phyloP scores from a whole-genome alignment of 2,797 vertebrate genomes.

The Microctenopoma stevenorrisi region DNA sequence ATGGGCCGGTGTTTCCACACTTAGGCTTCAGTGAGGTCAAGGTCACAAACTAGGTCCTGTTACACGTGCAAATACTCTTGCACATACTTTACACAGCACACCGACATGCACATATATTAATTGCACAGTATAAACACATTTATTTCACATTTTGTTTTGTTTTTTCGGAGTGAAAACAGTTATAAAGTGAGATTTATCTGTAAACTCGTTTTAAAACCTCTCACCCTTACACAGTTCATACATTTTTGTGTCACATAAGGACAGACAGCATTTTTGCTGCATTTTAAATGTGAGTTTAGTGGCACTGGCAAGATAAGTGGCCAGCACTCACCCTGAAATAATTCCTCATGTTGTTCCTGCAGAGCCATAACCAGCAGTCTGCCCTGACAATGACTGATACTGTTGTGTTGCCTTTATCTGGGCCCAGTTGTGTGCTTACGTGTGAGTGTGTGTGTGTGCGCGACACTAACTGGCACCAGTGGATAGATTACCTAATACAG shows the following conservation, averaged over 20 bases:
- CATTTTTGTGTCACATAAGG: conserved; percentile 24
- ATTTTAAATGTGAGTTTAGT: conserved; percentile 44
- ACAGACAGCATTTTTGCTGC: conserved; percentile 30
- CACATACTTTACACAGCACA: background rate
- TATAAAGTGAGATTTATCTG: conserved; percentile 4
- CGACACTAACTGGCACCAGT: conserved; percentile 70
- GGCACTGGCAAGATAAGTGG: conserved; percentile 60
- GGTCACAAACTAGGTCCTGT: conserved; percentile 66
- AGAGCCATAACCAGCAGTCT: conserved; percentile 69
- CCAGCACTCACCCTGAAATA: conserved; percentile 64
- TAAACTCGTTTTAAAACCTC: conserved; percentile 18
- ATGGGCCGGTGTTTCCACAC: conserved; percentile 70
- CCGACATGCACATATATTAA: background rate
- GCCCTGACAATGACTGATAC: conserved; percentile 74
- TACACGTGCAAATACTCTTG: conserved; percentile 31
- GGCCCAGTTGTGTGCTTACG: conserved; percentile 67
- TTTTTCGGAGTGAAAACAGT: background rate
- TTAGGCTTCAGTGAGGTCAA: conserved; percentile 71
- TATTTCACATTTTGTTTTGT: background rate
- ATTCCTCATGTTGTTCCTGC: conserved; percentile 72
- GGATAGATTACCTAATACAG: conserved; percentile 79
- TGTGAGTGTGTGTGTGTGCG: conserved; percentile 51
- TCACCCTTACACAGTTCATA: conserved; percentile 16
- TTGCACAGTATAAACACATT: background rate
- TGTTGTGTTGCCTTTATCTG: conserved; percentile 68